These are phyloP conservation scores for Coregonus clupeaformis DNA, from an alignment of 2,113 vertebrate genomes.

Conservation along the genomic window DNA sequence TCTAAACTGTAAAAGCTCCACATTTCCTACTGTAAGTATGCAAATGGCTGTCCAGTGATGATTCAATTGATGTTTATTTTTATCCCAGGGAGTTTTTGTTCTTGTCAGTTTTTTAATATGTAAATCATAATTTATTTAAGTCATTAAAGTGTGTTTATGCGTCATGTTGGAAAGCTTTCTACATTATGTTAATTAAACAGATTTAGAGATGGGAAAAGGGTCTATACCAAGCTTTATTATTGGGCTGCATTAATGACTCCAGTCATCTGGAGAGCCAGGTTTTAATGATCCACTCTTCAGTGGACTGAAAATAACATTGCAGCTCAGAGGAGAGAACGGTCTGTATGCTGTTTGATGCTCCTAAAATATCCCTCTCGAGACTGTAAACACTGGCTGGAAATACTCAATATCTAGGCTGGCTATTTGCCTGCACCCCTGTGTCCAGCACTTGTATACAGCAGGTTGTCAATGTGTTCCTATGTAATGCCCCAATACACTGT, in stretches of 20 bases:
- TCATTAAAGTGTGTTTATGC: slow-evolving; percentile 44
- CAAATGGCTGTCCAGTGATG: slow-evolving; percentile 11
- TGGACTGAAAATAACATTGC: slow-evolving; percentile 3
- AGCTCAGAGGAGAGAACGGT: neutral
- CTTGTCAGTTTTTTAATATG: slow-evolving; percentile 31
- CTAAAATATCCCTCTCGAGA: neutral
- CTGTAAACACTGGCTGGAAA: neutral
- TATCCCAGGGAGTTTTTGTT: slow-evolving; percentile 13
- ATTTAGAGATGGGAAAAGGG: slow-evolving; percentile 11
- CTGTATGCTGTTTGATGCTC: slow-evolving; percentile 4
- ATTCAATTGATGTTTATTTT: slow-evolving; percentile 32
- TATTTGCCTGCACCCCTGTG: neutral
- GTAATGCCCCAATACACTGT: neutral
- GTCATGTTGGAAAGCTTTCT: slow-evolving; percentile 28
- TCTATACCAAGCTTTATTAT: slow-evolving; percentile 31
- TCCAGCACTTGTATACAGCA: neutral
- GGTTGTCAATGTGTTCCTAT: neutral
- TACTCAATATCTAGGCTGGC: too few relatives aligned
- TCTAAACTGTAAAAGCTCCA: neutral
- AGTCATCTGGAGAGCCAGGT: slow-evolving; percentile 36
- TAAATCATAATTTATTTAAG: slow-evolving; percentile 57
- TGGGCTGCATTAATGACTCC: slow-evolving; percentile 41
- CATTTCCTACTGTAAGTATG: slow-evolving; percentile 4
- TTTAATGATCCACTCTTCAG: slow-evolving; percentile 41
- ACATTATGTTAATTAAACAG: slow-evolving; percentile 27